phyloP scores from a whole-genome alignment of 1,140 invertebrate species.

The Drosophila teissieri region DNA sequence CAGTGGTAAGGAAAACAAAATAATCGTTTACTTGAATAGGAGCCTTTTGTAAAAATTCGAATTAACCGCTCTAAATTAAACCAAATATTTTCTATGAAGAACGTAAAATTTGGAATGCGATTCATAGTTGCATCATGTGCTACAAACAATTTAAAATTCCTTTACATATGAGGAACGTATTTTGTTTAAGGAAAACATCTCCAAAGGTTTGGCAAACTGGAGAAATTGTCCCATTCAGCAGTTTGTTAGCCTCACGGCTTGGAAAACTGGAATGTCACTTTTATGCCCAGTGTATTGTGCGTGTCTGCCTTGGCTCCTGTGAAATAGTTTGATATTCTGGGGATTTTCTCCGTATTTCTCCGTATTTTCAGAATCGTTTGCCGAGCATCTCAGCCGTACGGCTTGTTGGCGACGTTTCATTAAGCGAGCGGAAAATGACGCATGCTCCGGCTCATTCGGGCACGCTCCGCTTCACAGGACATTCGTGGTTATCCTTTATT shows the following conservation, averaged over 20 bases:
- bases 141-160: too few species aligned
- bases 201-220: too few species aligned
- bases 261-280: not conserved
- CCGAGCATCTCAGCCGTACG: slow-evolving; percentile 28
- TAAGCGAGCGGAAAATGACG: slow-evolving; percentile 63
- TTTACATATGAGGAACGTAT: too few species aligned
- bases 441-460: slow-evolving; percentile 36
- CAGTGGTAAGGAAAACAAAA: not conserved
- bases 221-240: too few species aligned
- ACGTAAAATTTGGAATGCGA: too few species aligned
- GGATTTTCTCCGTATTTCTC: slow-evolving; percentile 39
- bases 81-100: too few species aligned
- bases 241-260: too few species aligned
- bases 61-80: too few species aligned
- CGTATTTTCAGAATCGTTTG: slow-evolving; percentile 19
- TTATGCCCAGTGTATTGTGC: slow-evolving; percentile 11
- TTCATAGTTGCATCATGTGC: too few species aligned
- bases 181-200: too few species aligned
- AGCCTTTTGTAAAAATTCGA: too few species aligned
- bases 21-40: too few species aligned
- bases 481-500: slow-evolving; percentile 61
- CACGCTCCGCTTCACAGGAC: slow-evolving; percentile 51
- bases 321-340: slow-evolving; percentile 35
- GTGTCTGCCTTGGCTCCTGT: slow-evolving; percentile 1
- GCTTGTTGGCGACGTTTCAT: slow-evolving; percentile 50